Percentiles rank a stretch among this genome's conserved stretches.
These are phyloP conservation scores for Menura novaehollandiae DNA, from an alignment of 2,113 vertebrate genomes.

Conservation along the genomic window DNA sequence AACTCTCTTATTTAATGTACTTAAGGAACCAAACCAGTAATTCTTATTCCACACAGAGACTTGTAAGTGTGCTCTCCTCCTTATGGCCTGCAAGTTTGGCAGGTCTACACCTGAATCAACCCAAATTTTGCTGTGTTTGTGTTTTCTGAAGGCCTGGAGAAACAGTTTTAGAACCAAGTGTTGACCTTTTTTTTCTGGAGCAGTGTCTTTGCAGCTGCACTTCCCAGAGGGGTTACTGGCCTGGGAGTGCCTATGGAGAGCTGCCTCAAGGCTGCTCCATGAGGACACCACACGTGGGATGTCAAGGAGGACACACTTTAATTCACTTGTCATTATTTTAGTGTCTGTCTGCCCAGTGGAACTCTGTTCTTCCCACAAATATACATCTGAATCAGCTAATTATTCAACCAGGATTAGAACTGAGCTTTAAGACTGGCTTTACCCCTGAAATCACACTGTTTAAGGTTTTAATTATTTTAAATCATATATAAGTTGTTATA, in stretches of 20 bases:
- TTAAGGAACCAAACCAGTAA: neutral
- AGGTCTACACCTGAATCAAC: neutral
- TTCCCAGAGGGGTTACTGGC: neutral
- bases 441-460: neutral
- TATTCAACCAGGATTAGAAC: constrained; percentile 49
- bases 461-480: constrained; percentile 40
- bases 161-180: neutral
- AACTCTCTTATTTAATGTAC: neutral
- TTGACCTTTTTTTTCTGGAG: neutral
- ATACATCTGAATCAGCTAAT: constrained; percentile 49
- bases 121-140: neutral
- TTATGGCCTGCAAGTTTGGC: neutral
- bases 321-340: constrained; percentile 68
- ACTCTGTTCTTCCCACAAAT: constrained; percentile 54
- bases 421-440: constrained; percentile 23
- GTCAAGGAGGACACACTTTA: neutral
- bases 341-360: constrained; percentile 40
- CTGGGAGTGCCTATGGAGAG: neutral
- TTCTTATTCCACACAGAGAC: neutral
- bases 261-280: neutral
- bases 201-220: accelerated
- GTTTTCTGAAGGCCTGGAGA: neutral
- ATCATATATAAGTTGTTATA: neutral
- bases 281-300: neutral
- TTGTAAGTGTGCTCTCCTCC: neutral